Conservation (phyloP, 2,888 invertebrate species). For the Dryobota labecula region DNA sequence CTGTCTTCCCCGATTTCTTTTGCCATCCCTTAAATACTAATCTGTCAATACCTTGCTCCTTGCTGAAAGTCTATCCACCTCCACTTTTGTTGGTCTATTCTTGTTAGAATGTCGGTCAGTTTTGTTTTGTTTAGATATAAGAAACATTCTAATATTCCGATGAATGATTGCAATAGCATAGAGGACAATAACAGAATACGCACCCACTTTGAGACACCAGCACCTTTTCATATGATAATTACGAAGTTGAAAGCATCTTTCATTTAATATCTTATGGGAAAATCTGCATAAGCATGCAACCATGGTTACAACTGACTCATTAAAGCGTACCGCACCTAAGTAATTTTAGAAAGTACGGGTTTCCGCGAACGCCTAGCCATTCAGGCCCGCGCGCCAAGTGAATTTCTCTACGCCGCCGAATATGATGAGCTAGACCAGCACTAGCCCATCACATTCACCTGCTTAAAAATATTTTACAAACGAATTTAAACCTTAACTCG, state of each 20-base stretch:
- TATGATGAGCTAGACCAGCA: constrained; percentile 79
- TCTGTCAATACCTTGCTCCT: too few species aligned
- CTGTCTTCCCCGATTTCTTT: too few species aligned
- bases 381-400: constrained; percentile 76
- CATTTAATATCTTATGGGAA: constrained; percentile 67
- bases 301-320: constrained; percentile 68
- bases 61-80: too few species aligned
- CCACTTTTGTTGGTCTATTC: too few species aligned
- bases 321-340: constrained; percentile 68
- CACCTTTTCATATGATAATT: constrained; percentile 65
- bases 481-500: constrained; percentile 68
- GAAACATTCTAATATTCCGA: constrained; percentile 52
- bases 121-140: constrained; percentile 47
- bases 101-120: too few species aligned
- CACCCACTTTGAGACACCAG: constrained; percentile 64
- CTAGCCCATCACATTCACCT: constrained; percentile 69
- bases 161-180: constrained; percentile 59
- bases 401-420: constrained; percentile 78
- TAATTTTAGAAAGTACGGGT: constrained; percentile 81
- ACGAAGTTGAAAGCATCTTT: constrained; percentile 64
- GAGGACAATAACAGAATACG: constrained; percentile 57
- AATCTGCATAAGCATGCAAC: constrained; percentile 67
- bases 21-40: too few species aligned
- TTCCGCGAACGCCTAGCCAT: constrained; percentile 77
- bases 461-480: constrained; percentile 56